These are phyloP conservation scores for Microctenopoma stevenorrisi DNA, from an alignment of 2,797 vertebrate genomes.

Conservation along the genomic window DNA sequence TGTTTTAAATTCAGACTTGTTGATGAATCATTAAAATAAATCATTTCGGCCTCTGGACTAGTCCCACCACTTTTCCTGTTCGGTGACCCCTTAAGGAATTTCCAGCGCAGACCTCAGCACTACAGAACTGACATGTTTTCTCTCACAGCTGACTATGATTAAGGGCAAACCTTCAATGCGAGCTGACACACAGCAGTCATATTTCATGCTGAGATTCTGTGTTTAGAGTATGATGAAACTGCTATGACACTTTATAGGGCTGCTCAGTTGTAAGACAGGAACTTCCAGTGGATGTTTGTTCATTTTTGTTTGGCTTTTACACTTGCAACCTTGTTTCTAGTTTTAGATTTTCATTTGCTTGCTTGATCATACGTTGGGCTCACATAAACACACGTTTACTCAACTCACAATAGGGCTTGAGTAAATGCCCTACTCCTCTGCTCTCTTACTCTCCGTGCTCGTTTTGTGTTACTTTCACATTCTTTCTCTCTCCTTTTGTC, in stretches of 20 bases:
- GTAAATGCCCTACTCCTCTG: background rate
- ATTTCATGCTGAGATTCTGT: conserved; percentile 20
- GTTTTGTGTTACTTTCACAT: conserved; percentile 33
- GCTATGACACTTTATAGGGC: background rate
- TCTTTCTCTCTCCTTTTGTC: conserved; percentile 57
- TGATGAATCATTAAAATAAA: conserved; percentile 40
- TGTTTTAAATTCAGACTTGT: conserved; percentile 25
- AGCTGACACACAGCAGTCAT: conserved; percentile 1
- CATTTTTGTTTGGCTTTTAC: background rate
- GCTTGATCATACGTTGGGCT: conserved; percentile 1
- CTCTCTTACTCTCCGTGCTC: background rate
- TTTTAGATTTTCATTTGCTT: background rate
- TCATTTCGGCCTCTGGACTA: conserved; percentile 17
- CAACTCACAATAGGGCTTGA: background rate
- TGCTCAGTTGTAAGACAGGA: background rate
- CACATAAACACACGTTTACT: background rate
- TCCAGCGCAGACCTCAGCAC: conserved; percentile 9
- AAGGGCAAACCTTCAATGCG: conserved; percentile 6
- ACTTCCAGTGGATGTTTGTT: conserved; percentile 1
- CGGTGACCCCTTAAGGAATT: conserved; percentile 49
- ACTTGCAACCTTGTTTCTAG: background rate
- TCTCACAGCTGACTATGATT: conserved; percentile 34
- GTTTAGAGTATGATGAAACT: conserved; percentile 10
- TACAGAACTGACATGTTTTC: conserved; percentile 31
- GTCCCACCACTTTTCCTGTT: conserved; percentile 12